Evolutionary conservation across 1,140 invertebrate species (phyloP).

Genomic region (Sweltsa coloradensis): DNA sequence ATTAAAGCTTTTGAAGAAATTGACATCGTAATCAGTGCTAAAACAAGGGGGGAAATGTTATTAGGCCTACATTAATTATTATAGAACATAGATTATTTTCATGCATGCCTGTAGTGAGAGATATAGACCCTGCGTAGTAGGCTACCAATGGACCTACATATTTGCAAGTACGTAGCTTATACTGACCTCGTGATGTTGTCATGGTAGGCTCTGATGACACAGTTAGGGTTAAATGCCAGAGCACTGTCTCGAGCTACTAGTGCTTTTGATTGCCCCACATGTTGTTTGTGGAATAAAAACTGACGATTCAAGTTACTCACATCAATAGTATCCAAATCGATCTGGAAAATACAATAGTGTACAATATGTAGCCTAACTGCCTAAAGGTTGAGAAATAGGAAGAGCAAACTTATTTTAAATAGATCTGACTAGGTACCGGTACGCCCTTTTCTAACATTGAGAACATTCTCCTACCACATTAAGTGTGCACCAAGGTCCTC

Average conservation of each 20-base stretch:
- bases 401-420: too few relatives aligned
- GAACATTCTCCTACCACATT: too few relatives aligned
- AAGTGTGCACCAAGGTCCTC: too few relatives aligned
- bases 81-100: too few relatives aligned
- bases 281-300: conserved; percentile 94
- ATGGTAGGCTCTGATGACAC: conserved; percentile 80
- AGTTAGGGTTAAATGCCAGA: conserved; percentile 76
- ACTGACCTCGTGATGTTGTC: conserved; percentile 85
- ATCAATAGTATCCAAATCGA: conserved; percentile 99
- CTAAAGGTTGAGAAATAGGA: too few relatives aligned
- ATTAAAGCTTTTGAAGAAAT: conserved; percentile 85
- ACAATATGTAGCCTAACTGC: background rate
- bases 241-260: conserved; percentile 80
- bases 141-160: background rate
- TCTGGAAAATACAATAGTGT: conserved; percentile 50
- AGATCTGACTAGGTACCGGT: too few relatives aligned
- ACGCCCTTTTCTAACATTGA: too few relatives aligned
- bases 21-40: conserved; percentile 79
- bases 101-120: too few relatives aligned
- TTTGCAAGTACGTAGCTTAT: background rate
- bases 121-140: too few relatives aligned
- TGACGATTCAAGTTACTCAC: conserved; percentile 98
- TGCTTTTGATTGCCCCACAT: conserved; percentile 95
- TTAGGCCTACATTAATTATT: too few relatives aligned
- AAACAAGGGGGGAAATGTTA: conserved; percentile 28